Evolutionary conservation across 2,113 vertebrate species (phyloP).

Genomic region (Echinops telfairi): DNA sequence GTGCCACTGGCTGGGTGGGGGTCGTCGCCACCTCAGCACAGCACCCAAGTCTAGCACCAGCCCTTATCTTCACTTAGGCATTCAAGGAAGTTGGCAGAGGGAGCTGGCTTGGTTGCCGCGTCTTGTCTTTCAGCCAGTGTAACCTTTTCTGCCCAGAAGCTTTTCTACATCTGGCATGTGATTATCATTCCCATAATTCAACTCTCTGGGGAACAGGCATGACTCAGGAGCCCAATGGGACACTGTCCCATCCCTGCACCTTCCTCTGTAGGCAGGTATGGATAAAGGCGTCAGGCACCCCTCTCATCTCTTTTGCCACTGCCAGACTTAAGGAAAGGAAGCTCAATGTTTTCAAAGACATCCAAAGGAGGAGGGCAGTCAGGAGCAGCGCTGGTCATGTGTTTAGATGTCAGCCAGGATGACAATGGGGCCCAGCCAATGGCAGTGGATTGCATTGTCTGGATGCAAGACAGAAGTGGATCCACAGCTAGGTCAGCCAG

Average conservation of each 20-base stretch:
- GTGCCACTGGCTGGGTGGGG: background rate
- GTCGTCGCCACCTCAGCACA: background rate
- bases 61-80: background rate
- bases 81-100: background rate
- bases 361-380: background rate
- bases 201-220: background rate
- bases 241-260: background rate
- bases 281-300: background rate
- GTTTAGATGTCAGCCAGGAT: background rate
- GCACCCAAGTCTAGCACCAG: background rate
- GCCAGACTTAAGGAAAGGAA: background rate
- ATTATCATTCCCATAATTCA: background rate
- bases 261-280: background rate
- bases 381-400: background rate
- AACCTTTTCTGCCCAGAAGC: background rate
- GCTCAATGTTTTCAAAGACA: background rate
- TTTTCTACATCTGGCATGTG: background rate
- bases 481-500: background rate
- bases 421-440: background rate
- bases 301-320: background rate
- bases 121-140: background rate
- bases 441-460: background rate
- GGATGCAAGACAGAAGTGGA: background rate
- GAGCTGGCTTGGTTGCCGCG: background rate
- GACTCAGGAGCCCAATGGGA: background rate